Conservation (phyloP, 1,140 invertebrate genomes). For the Eupeodes corollae region DNA sequence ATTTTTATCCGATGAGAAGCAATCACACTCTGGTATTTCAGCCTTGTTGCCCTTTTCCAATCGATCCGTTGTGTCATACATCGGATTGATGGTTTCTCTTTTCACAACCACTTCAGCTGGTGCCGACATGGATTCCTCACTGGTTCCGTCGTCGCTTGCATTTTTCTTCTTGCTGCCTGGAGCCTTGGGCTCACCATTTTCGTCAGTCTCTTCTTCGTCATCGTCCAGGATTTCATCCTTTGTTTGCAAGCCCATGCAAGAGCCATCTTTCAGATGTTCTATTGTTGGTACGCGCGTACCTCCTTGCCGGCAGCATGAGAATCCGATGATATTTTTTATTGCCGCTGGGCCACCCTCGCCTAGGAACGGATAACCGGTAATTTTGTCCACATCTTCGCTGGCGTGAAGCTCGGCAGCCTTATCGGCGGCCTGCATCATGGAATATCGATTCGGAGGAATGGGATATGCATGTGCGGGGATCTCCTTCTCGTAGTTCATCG, state of each 20-base stretch:
- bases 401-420: slow-evolving; percentile 15
- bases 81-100: slow-evolving; percentile 33
- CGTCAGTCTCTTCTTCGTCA: slow-evolving; percentile 34
- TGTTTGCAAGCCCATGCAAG: slow-evolving; percentile 56
- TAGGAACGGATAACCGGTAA: slow-evolving; percentile 43
- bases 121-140: neutral
- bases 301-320: slow-evolving; percentile 58
- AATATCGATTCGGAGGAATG: slow-evolving; percentile 34
- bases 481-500: slow-evolving; percentile 36
- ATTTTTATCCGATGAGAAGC: slow-evolving; percentile 68
- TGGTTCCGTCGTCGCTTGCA: slow-evolving; percentile 25
- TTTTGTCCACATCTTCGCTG: slow-evolving; percentile 22
- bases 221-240: slow-evolving; percentile 55
- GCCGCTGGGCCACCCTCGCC: slow-evolving; percentile 54
- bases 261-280: slow-evolving; percentile 59
- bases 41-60: slow-evolving; percentile 45
- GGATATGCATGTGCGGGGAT: slow-evolving; percentile 35
- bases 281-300: slow-evolving; percentile 55
- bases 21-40: slow-evolving; percentile 73
- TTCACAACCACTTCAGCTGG: slow-evolving; percentile 25
- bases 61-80: slow-evolving; percentile 34
- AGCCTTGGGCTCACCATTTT: slow-evolving; percentile 11
- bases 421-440: slow-evolving; percentile 16
- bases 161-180: slow-evolving; percentile 24
- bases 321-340: slow-evolving; percentile 42